Conservation (phyloP, 2,888 invertebrate genomes). For the Temnothorax unifasciatus region DNA sequence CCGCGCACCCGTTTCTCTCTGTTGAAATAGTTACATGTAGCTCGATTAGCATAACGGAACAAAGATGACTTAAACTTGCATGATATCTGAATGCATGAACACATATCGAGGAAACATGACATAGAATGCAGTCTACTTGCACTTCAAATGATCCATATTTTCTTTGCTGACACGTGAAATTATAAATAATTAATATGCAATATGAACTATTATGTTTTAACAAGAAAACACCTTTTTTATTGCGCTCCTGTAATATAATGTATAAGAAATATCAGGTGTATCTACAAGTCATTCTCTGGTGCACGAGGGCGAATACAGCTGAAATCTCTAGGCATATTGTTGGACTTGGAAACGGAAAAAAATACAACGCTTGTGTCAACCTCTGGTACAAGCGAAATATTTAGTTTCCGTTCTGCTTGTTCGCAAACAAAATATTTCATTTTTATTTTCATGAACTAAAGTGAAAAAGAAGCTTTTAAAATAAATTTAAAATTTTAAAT, state of each 20-base stretch:
- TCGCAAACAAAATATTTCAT: conserved; percentile 27
- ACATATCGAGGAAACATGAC: background rate
- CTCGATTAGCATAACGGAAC: conserved; percentile 13
- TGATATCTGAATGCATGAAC: background rate
- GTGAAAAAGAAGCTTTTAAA: conserved; percentile 4
- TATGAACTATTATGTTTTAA: background rate
- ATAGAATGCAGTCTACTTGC: background rate
- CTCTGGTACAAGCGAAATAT: conserved; percentile 6
- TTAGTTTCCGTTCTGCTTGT: conserved; percentile 26
- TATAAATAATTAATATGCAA: background rate
- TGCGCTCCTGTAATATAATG: background rate
- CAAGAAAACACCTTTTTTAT: background rate
- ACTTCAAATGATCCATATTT: background rate
- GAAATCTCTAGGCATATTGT: conserved; percentile 1
- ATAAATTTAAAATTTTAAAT: conserved; percentile 18
- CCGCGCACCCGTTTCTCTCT: background rate
- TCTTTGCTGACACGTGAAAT: background rate
- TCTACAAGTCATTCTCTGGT: background rate
- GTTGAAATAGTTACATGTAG: background rate
- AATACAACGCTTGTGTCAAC: conserved; percentile 8
- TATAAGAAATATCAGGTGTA: background rate
- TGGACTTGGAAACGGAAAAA: background rate
- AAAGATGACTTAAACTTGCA: conserved; percentile 1
- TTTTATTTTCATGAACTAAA: background rate
- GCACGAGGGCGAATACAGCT: background rate